Conservation (phyloP, 2,888 invertebrate species). For the Penaeus monodon region DNA sequence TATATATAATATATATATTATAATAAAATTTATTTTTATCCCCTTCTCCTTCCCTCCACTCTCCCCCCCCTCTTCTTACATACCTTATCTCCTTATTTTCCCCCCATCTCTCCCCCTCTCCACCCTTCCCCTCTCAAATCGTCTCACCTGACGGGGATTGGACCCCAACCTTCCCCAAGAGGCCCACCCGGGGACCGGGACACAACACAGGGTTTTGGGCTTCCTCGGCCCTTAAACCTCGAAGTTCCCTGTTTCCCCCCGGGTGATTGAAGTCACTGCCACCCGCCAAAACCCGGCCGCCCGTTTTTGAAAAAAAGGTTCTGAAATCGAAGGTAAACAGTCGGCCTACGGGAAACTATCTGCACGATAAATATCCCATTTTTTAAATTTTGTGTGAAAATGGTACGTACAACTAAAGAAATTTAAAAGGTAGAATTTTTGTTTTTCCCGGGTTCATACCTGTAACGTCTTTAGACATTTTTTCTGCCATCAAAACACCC, state of each 20-base stretch:
- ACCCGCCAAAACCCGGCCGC: conserved; percentile 28
- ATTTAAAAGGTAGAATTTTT: no score
- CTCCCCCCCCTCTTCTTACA: no score
- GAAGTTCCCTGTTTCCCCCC: conserved; percentile 18
- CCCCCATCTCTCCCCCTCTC: background rate
- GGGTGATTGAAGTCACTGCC: conserved; percentile 24
- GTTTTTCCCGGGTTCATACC: conserved; percentile 26
- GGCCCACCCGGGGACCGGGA: conserved; percentile 68
- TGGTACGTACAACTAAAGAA: no score
- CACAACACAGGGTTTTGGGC: conserved; percentile 67
- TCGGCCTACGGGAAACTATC: no score
- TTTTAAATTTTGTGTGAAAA: no score
- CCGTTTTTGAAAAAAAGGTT: conserved; percentile 24
- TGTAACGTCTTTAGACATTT: conserved; percentile 45
- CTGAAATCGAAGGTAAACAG: conserved; percentile 3
- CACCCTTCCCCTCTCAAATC: no score
- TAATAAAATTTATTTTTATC: no score
- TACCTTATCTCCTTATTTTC: background rate
- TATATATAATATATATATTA: background rate
- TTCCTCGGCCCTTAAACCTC: conserved; percentile 15
- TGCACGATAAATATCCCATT: no score
- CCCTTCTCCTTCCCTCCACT: no score
- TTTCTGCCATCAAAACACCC: conserved; percentile 55
- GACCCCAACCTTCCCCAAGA: conserved; percentile 46
- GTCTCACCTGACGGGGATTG: conserved; percentile 48